Evolutionary conservation across 2,797 vertebrate species (phyloP).

Genomic region (Sebastes glaucus): DNA sequence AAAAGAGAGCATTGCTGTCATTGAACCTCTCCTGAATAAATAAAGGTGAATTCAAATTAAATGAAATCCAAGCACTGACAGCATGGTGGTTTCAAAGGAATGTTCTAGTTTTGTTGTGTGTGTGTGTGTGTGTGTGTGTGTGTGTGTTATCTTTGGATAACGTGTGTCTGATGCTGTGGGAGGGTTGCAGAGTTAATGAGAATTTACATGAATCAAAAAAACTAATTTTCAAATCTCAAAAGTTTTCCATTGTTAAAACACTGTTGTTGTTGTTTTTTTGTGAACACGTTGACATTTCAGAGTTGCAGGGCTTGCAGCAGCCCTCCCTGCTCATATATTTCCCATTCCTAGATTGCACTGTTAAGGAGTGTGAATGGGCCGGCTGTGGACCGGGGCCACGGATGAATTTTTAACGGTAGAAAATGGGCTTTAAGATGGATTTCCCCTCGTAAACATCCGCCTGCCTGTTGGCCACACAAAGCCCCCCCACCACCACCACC

Average conservation of each 20-base stretch:
- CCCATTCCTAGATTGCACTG: not conserved
- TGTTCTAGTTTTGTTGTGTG: not conserved
- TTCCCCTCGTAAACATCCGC: conserved; percentile 50
- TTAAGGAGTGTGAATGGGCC: not conserved
- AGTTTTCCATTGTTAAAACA: not conserved
- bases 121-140: not conserved
- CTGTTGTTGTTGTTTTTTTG: not conserved
- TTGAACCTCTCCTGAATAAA: too few relatives aligned
- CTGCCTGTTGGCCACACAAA: not conserved
- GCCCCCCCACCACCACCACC: not conserved
- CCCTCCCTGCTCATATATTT: not conserved
- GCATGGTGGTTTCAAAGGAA: not conserved
- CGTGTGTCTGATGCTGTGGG: not conserved
- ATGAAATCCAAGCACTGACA: not conserved
- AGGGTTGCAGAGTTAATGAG: not conserved
- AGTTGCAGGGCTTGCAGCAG: too few relatives aligned
- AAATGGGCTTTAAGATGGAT: conserved; percentile 39
- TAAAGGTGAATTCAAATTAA: too few relatives aligned
- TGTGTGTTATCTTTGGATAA: not conserved
- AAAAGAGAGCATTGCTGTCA: too few relatives aligned
- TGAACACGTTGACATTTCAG: not conserved
- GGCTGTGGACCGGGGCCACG: not conserved
- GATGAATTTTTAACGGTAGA: conserved; percentile 41
- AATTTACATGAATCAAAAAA: not conserved
- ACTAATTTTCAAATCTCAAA: not conserved